A percentile compares a stretch with the other conserved stretches of the same genome.
phyloP scores from a whole-genome alignment of 2,888 invertebrate species.

The Siphonodentalium dalli region DNA sequence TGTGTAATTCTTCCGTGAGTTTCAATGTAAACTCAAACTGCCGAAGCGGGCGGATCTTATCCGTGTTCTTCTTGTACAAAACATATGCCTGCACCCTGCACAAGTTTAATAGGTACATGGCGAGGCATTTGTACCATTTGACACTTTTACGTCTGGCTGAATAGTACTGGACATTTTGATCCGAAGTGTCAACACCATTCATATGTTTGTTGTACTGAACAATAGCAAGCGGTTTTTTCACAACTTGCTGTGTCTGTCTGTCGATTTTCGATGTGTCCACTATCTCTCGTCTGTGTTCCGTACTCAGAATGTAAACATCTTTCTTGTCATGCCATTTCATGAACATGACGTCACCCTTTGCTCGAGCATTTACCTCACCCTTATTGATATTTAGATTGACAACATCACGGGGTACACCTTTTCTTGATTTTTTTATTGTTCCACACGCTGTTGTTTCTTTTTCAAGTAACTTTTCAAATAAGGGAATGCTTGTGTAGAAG shows the following conservation, averaged over 20 bases:
- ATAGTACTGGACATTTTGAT: slow-evolving; percentile 28
- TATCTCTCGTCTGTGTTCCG: slow-evolving; percentile 14
- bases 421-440: slow-evolving; percentile 20
- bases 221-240: slow-evolving; percentile 20
- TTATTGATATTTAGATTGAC: not conserved
- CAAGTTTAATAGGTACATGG: slow-evolving; percentile 23
- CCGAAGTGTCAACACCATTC: slow-evolving; percentile 32
- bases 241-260: slow-evolving; percentile 1
- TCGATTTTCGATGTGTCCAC: slow-evolving; percentile 13
- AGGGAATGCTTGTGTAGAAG: slow-evolving; percentile 21
- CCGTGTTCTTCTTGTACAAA: slow-evolving; percentile 23
- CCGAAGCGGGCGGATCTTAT: too few species aligned
- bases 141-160: slow-evolving; percentile 20
- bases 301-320: slow-evolving; percentile 23
- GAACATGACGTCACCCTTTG: slow-evolving; percentile 1
- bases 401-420: slow-evolving; percentile 16
- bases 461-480: slow-evolving; percentile 11
- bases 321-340: slow-evolving; percentile 20
- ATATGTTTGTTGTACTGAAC: slow-evolving; percentile 27
- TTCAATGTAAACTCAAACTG: too few species aligned
- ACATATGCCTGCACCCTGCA: slow-evolving; percentile 19
- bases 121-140: slow-evolving; percentile 33
- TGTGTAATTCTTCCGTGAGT: too few species aligned
- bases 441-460: slow-evolving; percentile 18
- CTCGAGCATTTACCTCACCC: not conserved